These are phyloP conservation scores for Sporophila hypoxantha DNA, from an alignment of 2,113 vertebrate genomes.

Conservation along the genomic window DNA sequence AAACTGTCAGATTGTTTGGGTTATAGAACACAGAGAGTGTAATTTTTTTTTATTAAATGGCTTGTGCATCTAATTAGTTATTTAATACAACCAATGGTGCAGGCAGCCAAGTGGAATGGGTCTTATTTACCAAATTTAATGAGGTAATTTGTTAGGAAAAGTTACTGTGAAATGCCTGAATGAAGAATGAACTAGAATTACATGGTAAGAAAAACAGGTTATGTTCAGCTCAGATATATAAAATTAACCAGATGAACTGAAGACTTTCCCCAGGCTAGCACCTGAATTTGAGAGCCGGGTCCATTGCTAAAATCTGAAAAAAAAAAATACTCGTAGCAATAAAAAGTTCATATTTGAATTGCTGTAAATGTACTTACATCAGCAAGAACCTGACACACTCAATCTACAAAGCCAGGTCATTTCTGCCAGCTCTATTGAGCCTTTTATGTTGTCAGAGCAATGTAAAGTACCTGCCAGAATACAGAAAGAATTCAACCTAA, in stretches of 20 bases:
- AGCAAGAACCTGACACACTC: neutral
- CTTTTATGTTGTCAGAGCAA: neutral
- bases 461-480: neutral
- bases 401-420: neutral
- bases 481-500: neutral
- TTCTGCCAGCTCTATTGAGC: neutral
- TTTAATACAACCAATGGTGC: neutral
- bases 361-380: neutral
- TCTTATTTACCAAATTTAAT: conserved; percentile 30
- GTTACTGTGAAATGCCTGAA: conserved; percentile 1
- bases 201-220: neutral
- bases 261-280: neutral
- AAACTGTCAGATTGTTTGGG: neutral
- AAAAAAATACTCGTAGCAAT: neutral
- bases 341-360: neutral
- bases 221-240: neutral
- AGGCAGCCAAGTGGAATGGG: conserved; percentile 23
- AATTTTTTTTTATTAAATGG: neutral
- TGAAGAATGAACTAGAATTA: neutral
- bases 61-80: conserved; percentile 11
- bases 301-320: neutral
- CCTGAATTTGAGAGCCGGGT: neutral
- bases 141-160: conserved; percentile 17
- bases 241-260: neutral
- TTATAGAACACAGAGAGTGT: neutral